These are phyloP conservation scores for Procambarus clarkii DNA, from an alignment of 1,140 invertebrate genomes.

Conservation along the genomic window DNA sequence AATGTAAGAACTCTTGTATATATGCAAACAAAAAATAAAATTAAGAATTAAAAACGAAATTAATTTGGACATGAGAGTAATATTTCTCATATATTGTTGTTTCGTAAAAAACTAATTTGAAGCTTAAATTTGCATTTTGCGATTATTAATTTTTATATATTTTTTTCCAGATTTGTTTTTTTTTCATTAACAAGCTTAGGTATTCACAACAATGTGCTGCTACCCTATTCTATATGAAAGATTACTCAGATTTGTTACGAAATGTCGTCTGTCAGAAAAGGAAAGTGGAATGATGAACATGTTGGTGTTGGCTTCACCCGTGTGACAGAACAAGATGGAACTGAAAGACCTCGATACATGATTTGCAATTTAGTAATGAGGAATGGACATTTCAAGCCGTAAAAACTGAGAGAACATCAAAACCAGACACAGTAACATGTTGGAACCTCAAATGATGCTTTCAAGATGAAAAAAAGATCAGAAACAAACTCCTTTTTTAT, in stretches of 20 bases:
- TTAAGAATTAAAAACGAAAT: too few species aligned
- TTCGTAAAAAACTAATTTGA: too few species aligned
- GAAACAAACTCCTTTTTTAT: constrained; percentile 43
- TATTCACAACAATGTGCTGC: too few species aligned
- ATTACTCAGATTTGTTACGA: neutral
- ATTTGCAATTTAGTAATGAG: constrained; percentile 49
- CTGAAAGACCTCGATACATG: constrained; percentile 40
- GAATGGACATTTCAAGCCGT: constrained; percentile 50
- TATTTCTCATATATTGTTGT: too few species aligned
- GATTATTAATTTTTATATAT: too few species aligned
- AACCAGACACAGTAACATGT: constrained; percentile 47
- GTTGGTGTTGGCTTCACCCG: constrained; percentile 37
- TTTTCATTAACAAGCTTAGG: too few species aligned
- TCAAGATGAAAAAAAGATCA: constrained; percentile 43
- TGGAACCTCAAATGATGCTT: constrained; percentile 36
- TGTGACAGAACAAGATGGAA: constrained; percentile 45
- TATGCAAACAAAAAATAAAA: too few species aligned
- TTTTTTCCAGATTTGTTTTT: too few species aligned
- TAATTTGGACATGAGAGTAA: too few species aligned
- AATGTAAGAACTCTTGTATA: too few species aligned
- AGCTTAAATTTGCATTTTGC: too few species aligned
- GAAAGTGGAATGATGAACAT: constrained; percentile 28
- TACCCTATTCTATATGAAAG: too few species aligned
- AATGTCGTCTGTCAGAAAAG: constrained; percentile 21
- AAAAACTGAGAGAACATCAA: constrained; percentile 39